phyloP scores from a whole-genome alignment of 2,888 invertebrate genomes.

The Ramazzottius varieornatus region DNA sequence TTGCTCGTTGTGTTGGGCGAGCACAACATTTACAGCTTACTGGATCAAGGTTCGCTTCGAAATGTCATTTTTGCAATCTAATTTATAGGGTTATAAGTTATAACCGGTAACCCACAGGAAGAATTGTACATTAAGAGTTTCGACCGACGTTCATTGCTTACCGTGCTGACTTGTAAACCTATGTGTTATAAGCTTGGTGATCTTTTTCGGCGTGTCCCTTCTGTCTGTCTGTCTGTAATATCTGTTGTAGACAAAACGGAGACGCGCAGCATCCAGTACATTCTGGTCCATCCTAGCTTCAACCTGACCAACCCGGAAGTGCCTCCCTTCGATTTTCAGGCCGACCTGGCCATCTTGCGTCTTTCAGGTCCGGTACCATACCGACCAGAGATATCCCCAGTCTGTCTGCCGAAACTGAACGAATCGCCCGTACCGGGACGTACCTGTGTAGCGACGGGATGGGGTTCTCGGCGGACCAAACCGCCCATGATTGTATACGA shows the following conservation, averaged over 20 bases:
- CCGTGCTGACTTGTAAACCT: too few species aligned
- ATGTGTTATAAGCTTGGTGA: too few species aligned
- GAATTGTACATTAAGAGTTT: too few species aligned
- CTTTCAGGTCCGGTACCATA: not conserved
- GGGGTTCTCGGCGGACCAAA: not conserved
- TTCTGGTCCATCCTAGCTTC: not conserved
- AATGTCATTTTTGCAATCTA: too few species aligned
- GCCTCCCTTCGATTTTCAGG: not conserved
- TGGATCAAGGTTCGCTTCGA: not conserved
- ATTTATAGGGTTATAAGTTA: too few species aligned
- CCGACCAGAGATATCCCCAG: not conserved
- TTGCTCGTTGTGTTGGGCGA: not conserved
- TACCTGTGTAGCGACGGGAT: not conserved
- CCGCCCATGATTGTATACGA: not conserved
- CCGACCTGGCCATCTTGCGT: not conserved
- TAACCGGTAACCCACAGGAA: too few species aligned
- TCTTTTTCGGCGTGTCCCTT: too few species aligned
- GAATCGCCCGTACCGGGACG: not conserved
- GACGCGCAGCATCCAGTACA: not conserved
- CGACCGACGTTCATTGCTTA: too few species aligned
- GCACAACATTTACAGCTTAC: not conserved
- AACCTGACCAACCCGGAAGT: not conserved
- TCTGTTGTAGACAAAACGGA: not conserved
- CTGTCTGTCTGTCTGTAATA: too few species aligned
- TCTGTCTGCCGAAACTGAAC: not conserved